Evolutionary conservation across 2,797 vertebrate species (phyloP).

Genomic region (Artibeus lituratus): DNA sequence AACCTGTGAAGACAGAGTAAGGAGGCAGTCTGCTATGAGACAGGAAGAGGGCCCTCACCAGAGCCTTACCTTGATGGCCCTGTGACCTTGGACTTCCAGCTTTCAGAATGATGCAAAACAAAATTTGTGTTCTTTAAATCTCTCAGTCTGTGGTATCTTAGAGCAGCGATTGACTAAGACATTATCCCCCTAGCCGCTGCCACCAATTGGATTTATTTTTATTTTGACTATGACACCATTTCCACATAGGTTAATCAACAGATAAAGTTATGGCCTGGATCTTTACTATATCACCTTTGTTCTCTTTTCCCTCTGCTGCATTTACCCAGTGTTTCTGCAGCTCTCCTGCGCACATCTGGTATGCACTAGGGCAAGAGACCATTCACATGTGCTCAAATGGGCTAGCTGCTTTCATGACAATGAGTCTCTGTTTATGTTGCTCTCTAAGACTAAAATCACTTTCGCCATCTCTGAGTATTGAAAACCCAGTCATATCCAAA

Average conservation of each 20-base stretch:
- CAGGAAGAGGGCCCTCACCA: neutral
- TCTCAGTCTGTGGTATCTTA: neutral
- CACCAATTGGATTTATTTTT: neutral
- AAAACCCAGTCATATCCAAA: neutral
- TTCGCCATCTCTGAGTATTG: neutral
- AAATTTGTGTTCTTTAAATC: neutral
- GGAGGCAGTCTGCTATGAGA: neutral
- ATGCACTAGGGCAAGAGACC: neutral
- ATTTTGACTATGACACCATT: neutral
- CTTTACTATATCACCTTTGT: neutral
- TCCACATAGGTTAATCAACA: neutral
- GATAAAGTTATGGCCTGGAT: neutral
- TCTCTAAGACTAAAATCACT: neutral
- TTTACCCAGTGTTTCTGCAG: neutral
- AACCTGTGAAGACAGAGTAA: neutral
- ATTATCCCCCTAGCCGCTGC: no score
- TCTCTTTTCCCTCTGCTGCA: neutral
- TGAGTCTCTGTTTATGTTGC: neutral
- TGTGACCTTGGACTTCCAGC: neutral
- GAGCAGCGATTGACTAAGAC: neutral
- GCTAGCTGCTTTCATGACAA: neutral
- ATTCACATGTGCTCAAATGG: neutral
- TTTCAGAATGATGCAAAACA: neutral
- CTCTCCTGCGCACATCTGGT: neutral
- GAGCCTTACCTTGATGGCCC: neutral